Evolutionary conservation across 2,113 vertebrate genomes (phyloP).

Genomic region (Cyprinus carpio): DNA sequence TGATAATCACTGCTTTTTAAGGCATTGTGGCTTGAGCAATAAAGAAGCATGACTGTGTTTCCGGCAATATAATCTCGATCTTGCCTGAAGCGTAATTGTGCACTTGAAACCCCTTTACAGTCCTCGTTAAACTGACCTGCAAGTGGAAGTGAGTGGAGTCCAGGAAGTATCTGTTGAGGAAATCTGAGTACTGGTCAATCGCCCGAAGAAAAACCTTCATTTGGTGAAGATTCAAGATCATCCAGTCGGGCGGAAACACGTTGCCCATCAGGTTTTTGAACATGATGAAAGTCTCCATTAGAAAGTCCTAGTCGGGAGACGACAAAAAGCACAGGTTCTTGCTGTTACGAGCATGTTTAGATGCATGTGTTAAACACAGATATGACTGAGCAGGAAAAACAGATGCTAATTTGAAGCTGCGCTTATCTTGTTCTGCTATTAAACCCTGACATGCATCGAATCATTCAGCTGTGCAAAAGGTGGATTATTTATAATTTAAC

Average conservation of each 20-base stretch:
- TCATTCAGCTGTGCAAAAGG: constrained; percentile 60
- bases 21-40: not conserved
- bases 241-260: constrained; percentile 90
- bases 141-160: constrained; percentile 82
- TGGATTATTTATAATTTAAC: constrained; percentile 60
- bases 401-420: not conserved
- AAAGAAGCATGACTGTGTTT: not conserved
- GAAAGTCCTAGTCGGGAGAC: constrained; percentile 82
- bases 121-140: constrained; percentile 76
- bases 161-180: constrained; percentile 88
- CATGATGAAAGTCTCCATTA: constrained; percentile 99
- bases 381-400: not conserved
- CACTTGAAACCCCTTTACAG: not conserved
- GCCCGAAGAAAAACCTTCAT: constrained; percentile 92
- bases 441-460: not conserved
- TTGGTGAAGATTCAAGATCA: constrained; percentile 96
- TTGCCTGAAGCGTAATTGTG: not conserved
- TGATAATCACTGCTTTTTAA: not conserved
- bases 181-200: constrained; percentile 86
- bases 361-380: not conserved
- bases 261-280: constrained; percentile 95
- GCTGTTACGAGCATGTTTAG: not conserved
- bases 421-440: constrained; percentile 2
- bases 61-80: not conserved
- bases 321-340: not conserved